These are phyloP conservation scores for Psittacus erithacus DNA, from an alignment of 2,113 vertebrate species.

Conservation along the genomic window DNA sequence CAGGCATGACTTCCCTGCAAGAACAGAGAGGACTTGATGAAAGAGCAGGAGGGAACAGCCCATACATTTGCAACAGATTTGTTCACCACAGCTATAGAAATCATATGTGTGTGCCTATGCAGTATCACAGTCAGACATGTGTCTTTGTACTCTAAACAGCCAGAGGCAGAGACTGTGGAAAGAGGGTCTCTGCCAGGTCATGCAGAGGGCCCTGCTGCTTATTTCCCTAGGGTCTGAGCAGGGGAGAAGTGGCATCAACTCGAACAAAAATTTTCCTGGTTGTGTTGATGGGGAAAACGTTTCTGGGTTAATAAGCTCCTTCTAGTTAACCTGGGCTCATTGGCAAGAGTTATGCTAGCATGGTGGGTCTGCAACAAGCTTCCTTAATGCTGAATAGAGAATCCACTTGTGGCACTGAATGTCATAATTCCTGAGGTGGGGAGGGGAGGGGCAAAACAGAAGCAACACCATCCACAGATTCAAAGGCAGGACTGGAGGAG, in stretches of 20 bases:
- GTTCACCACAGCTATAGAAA: neutral
- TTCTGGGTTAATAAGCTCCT: neutral
- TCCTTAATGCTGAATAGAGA: neutral
- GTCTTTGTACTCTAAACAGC: neutral
- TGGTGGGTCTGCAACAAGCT: neutral
- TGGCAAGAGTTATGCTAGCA: neutral
- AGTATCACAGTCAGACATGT: neutral
- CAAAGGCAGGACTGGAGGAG: neutral
- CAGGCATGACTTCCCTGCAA: constrained; percentile 81
- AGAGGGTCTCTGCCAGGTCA: neutral
- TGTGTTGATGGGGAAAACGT: neutral
- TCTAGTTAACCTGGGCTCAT: neutral
- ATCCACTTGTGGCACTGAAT: neutral
- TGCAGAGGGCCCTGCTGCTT: neutral
- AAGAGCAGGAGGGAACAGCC: neutral
- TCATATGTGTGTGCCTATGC: neutral
- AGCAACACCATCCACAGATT: neutral
- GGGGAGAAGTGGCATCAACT: neutral
- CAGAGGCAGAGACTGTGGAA: neutral
- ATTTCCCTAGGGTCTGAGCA: neutral
- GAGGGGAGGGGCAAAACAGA: neutral
- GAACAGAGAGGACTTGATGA: constrained; percentile 13
- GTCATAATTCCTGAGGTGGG: accelerated
- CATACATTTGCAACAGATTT: neutral
- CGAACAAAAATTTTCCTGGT: neutral